These are phyloP conservation scores for Leucosticte australis DNA, from an alignment of 2,113 vertebrate species.

Conservation along the genomic window DNA sequence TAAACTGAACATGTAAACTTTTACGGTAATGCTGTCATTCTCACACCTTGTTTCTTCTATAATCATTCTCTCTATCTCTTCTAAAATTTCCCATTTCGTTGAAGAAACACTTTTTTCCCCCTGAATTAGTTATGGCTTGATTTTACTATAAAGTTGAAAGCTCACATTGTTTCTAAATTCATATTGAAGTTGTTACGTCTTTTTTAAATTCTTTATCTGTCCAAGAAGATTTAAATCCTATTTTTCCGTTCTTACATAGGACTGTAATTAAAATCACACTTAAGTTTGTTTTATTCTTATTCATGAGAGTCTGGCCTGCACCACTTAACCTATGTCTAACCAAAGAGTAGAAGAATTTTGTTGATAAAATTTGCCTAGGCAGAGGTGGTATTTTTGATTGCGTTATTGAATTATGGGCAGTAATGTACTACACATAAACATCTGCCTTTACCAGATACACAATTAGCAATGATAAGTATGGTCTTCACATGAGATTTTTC, in stretches of 20 bases:
- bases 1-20: not conserved
- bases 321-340: not conserved
- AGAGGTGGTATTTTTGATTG: not conserved
- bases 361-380: not conserved
- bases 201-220: not conserved
- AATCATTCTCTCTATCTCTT: not conserved
- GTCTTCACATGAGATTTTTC: not conserved
- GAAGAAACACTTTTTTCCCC: not conserved
- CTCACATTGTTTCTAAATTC: not conserved
- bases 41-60: not conserved
- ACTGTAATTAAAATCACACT: not conserved
- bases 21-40: not conserved
- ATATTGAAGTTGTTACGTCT: not conserved
- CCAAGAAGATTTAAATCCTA: not conserved
- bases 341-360: not conserved
- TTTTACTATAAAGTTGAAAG: not conserved
- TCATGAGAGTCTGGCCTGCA: not conserved
- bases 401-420: not conserved
- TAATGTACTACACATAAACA: accelerated
- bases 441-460: not conserved
- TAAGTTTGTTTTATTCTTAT: not conserved
- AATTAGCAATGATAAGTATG: not conserved
- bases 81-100: not conserved
- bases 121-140: not conserved
- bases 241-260: not conserved